These are phyloP conservation scores for Unio delphinus DNA, from an alignment of 2,888 invertebrate genomes.

Conservation along the genomic window DNA sequence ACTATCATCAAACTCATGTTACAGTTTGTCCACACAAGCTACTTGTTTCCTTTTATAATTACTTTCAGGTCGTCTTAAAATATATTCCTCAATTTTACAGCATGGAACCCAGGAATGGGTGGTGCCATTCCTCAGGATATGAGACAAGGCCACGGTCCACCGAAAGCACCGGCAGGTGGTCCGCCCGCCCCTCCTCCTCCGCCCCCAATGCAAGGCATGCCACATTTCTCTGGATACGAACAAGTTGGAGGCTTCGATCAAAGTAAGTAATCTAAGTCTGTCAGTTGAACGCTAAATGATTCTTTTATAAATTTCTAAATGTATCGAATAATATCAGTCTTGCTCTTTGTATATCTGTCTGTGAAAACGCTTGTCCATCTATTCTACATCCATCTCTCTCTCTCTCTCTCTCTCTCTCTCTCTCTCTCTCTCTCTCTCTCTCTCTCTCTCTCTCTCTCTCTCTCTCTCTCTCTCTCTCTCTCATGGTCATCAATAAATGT, in stretches of 20 bases:
- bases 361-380: too few species aligned
- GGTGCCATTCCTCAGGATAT: constrained; percentile 16
- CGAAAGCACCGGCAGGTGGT: constrained; percentile 3
- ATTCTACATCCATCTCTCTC: too few species aligned
- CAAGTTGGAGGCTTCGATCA: constrained; percentile 29
- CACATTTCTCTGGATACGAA: constrained; percentile 27
- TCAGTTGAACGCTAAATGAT: not conserved
- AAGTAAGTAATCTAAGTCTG: constrained; percentile 18
- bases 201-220: constrained; percentile 25
- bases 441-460: not conserved
- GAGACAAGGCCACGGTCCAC: constrained; percentile 14
- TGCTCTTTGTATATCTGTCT: not conserved
- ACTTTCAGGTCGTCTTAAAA: not conserved
- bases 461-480: not conserved
- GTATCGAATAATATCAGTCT: not conserved
- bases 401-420: not conserved
- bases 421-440: not conserved
- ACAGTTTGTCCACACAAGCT: not conserved
- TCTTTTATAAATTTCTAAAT: not conserved
- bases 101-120: constrained; percentile 22
- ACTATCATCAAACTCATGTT: too few species aligned
- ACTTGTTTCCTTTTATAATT: not conserved
- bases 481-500: not conserved
- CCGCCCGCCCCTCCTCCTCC: constrained; percentile 22
- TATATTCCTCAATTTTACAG: constrained; percentile 5